Evolutionary conservation across 2,797 vertebrate genomes (phyloP), one percentile per base, ranked within the genome.

Genomic region (Champsocephalus esox): DNA sequence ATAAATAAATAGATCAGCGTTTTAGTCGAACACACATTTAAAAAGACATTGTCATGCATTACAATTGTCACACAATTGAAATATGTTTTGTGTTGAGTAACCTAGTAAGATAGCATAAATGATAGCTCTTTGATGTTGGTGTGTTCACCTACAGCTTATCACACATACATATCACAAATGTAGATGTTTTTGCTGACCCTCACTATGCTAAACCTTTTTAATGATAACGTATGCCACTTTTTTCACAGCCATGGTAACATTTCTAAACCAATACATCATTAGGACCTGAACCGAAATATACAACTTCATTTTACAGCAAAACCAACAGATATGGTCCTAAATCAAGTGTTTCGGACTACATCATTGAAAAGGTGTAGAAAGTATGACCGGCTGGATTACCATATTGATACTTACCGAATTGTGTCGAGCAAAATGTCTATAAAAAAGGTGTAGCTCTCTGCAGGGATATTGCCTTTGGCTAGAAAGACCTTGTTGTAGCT

Each of bases 401-500:
- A 46, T 50, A 54, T 6, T 43, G 28, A 64, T 41, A 61, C 94
- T 81, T 72, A 98, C 98, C 98, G 95, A 89, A 99, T 99, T 9
- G 98, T 99, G 84, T 98, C 97, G 8, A 99, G 95, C 70, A 99
- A 91, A 90, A 98, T 99, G 87, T 99, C 97, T 19, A 99, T 99
- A 91, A 99, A 99, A 93, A 98, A 99, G 12, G 96, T 99, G 80
- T 99, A 99, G 69, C 97, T 99, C 88, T 98, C 97, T 0, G 97
- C 97, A 0, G 98, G 98, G 85, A 99, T 99, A 89, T 99, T 99
- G 17, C 97, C 97, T 89, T 98, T 99, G 43, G 97, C 98, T 51
- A 99, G 95, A 86, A 99, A 99, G 5, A 99, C 98, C 71, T 99
- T 99, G 95, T 99, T 99, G 94, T 99, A 99, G 86, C 96, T 99